These are phyloP conservation scores for Phocoena phocoena DNA, from an alignment of 2,113 vertebrate species.

Conservation along the genomic window DNA sequence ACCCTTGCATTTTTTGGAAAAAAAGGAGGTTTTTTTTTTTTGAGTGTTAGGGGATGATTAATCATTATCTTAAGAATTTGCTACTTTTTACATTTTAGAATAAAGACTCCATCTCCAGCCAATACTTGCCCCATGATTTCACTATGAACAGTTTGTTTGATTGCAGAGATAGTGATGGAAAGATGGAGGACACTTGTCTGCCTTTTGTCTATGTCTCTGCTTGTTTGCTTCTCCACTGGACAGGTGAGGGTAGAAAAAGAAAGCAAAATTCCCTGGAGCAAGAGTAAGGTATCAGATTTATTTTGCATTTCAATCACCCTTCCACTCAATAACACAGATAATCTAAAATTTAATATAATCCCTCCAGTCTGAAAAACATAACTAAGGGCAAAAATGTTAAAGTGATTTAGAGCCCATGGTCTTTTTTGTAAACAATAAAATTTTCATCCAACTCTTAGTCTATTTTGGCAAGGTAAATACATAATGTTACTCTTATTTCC, in stretches of 20 bases:
- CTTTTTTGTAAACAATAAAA: not conserved
- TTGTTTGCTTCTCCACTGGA: conserved; percentile 21
- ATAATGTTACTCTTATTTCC: not conserved
- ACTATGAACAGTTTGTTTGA: not conserved
- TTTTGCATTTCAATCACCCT: conserved; percentile 38
- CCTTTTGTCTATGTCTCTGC: not conserved
- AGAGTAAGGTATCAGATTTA: conserved; percentile 31
- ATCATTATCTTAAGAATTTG: not conserved
- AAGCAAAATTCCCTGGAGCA: not conserved
- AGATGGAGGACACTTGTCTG: not conserved
- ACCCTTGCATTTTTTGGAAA: not conserved
- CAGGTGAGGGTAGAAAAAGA: not conserved
- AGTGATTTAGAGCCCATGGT: not conserved
- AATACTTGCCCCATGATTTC: not conserved
- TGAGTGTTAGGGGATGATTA: not conserved
- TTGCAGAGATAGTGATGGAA: conserved; percentile 5
- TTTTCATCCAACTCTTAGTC: not conserved
- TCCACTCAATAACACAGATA: not conserved
- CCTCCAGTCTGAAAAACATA: not conserved
- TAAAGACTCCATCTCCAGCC: not conserved
- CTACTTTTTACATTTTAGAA: conserved; percentile 15
- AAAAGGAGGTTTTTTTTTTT: not conserved
- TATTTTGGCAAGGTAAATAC: not conserved
- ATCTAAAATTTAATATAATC: conserved; percentile 24
- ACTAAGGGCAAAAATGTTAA: not conserved